Evolutionary conservation across 2,888 invertebrate genomes (phyloP).

Genomic region (Machimus rusticus): DNA sequence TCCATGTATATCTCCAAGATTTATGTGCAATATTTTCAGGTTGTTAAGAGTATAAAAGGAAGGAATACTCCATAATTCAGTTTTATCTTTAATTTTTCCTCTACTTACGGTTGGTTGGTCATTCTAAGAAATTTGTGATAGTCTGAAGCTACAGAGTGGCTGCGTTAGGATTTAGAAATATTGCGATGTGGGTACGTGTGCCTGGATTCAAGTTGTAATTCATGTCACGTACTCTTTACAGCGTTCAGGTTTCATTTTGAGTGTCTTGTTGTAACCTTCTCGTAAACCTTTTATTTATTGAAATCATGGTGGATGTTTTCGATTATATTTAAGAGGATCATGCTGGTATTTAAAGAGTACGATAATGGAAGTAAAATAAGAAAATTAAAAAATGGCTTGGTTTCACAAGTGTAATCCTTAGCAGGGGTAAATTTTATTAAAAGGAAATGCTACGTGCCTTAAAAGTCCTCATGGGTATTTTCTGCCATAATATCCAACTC

Average conservation of each 20-base stretch:
- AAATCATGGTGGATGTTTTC: background rate
- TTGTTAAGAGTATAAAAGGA: too few species aligned
- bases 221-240: background rate
- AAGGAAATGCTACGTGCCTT: background rate
- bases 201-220: background rate
- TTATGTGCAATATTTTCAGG: too few species aligned
- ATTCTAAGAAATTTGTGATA: background rate
- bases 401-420: background rate
- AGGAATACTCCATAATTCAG: background rate
- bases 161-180: background rate
- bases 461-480: background rate
- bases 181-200: background rate
- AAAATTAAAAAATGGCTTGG: background rate
- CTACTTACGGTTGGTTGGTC: background rate
- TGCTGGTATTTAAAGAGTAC: background rate
- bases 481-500: background rate
- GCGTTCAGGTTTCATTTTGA: background rate
- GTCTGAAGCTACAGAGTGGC: background rate
- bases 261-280: background rate
- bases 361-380: background rate
- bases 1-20: too few species aligned
- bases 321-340: background rate
- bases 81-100: background rate
- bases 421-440: background rate
- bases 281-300: background rate